phyloP scores from a whole-genome alignment of 1,140 invertebrate genomes.

The Aphis craccivora region DNA sequence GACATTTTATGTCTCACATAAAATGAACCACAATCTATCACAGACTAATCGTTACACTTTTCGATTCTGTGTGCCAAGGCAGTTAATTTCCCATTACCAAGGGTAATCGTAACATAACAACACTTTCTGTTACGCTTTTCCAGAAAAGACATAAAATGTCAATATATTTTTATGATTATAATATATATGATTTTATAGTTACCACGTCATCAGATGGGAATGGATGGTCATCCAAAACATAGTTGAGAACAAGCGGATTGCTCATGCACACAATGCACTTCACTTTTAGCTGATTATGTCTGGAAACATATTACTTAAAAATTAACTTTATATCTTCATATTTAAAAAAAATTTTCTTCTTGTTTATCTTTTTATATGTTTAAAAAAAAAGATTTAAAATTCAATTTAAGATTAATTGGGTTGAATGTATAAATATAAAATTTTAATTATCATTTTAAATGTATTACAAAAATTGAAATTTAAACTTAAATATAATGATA shows the following conservation, averaged over 20 bases:
- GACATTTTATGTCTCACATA: too few relatives aligned
- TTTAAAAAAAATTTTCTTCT: background rate
- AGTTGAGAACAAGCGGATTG: slow-evolving; percentile 36
- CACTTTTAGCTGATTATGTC: slow-evolving; percentile 26
- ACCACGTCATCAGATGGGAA: slow-evolving; percentile 36
- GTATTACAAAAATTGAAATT: background rate
- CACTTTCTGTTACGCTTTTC: too few relatives aligned
- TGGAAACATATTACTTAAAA: slow-evolving; percentile 43
- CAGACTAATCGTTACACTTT: too few relatives aligned
- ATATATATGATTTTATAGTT: background rate
- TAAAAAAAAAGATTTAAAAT: background rate
- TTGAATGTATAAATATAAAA: background rate
- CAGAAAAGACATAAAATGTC: too few relatives aligned
- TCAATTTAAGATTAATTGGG: background rate
- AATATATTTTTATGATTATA: background rate
- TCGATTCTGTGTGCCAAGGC: too few relatives aligned
- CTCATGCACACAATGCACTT: slow-evolving; percentile 21
- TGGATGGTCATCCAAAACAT: slow-evolving; percentile 50
- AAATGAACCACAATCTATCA: too few relatives aligned
- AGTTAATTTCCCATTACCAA: too few relatives aligned
- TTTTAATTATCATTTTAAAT: background rate
- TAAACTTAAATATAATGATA: background rate
- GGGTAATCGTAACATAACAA: too few relatives aligned
- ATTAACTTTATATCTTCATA: background rate
- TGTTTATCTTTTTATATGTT: background rate